Conservation (phyloP, 2,888 invertebrate species). For the Calephelis perditalis region DNA sequence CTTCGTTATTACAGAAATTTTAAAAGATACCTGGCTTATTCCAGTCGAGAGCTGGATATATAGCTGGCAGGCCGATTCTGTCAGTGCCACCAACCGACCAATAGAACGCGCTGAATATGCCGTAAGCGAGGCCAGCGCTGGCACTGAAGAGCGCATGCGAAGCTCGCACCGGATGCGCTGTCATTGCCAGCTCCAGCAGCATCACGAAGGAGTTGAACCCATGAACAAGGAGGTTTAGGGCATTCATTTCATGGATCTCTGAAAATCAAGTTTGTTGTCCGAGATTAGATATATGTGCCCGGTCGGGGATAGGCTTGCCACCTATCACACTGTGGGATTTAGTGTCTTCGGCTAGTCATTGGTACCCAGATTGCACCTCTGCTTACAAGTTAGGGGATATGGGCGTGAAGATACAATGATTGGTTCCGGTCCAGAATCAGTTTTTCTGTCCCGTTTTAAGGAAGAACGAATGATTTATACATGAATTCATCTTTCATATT, state of each 20-base stretch:
- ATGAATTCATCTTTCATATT: no score
- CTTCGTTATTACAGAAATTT: no score
- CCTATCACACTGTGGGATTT: no score
- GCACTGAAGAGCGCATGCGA: conserved; percentile 81
- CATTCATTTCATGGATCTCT: conserved; percentile 80
- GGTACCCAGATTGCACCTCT: no score
- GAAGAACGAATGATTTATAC: no score
- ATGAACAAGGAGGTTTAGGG: conserved; percentile 85
- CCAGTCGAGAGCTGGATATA: conserved; percentile 89
- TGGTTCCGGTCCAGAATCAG: no score
- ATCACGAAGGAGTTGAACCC: conserved; percentile 86
- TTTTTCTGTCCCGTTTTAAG: no score
- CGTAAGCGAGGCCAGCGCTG: conserved; percentile 75
- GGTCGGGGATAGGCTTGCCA: no score
- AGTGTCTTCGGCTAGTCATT: no score
- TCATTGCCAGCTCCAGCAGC: conserved; percentile 83
- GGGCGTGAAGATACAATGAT: no score
- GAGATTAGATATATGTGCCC: no score
- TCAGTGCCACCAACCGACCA: conserved; percentile 69
- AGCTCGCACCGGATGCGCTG: conserved; percentile 84
- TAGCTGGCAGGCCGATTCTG: conserved; percentile 77
- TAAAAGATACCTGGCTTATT: conserved; percentile 70
- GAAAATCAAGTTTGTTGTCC: conserved; percentile 20
- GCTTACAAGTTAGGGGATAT: no score
- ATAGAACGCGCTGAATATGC: conserved; percentile 69